Base-by-base conservation (phyloP, 2,888 invertebrate species). In the Euclidia mi region DNA sequence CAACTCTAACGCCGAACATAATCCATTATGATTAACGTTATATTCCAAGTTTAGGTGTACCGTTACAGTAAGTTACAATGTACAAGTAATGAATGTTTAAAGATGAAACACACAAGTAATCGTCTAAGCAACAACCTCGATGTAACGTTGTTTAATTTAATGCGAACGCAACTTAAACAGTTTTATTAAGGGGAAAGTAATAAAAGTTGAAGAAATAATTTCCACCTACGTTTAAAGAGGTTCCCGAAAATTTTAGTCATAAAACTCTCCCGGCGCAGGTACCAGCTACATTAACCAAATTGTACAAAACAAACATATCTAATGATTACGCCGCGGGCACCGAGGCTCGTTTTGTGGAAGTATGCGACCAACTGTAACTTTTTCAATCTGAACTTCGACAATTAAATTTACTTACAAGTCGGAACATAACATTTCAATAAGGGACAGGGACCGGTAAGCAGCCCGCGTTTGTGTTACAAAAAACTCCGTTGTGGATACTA, bases 371-470 rank as follows among this genome's bases (percentile, higher is more conserved):
- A 83, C 80, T 73, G 74, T 87, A 93, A 93, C 93, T 93, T 93
- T 93, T 93, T 93, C 91, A 93, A 93, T 93, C 89, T 85, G 82
- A 93, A 93, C 92, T 93, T 92, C 84, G 84, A 89, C 92, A 93
- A 93, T 92, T 92, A 92, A 92, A 92, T 93, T 90, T 90, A 89
- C 86, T 87, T 81, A 74, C 78, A 85, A 86, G 88, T 86, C 84
- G 83, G 81, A 85, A 89, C 84, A 86, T 87, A 89, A 89, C 85
- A 89, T 91, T 92, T 92, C 90, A 90, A 90, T 90, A 89, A 88
- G 80, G 84, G 79, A 79, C 79, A 82, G 56, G 79, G 82, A 84
- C 84, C 80, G 85, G 85, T 83, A 78, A 73, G 71, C 59, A 47
- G 52, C 51, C 69, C 65, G 61, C 76, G 72, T 75, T 82, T 79